Conservation (phyloP, 2,888 invertebrate genomes). For the Harpalus rubripes region DNA sequence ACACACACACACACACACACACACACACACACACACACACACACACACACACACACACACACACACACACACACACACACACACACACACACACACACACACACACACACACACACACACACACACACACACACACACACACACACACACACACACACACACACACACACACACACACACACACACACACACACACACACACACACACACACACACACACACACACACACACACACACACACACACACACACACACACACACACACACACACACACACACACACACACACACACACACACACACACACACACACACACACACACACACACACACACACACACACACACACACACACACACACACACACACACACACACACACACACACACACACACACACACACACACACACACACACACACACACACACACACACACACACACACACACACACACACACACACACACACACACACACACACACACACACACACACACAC, state of each 20-base stretch:
- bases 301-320: constrained; percentile 22
- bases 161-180: constrained; percentile 34
- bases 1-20: constrained; percentile 30
- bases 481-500: constrained; percentile 25
- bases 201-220: constrained; percentile 34
- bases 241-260: constrained; percentile 22
- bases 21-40: constrained; percentile 32
- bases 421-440: constrained; percentile 28
- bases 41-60: constrained; percentile 34
- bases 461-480: constrained; percentile 28
- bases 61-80: constrained; percentile 34
- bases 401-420: constrained; percentile 25
- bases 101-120: constrained; percentile 34
- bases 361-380: constrained; percentile 25
- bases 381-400: constrained; percentile 22
- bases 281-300: constrained; percentile 25
- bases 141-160: constrained; percentile 34
- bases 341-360: constrained; percentile 22
- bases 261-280: constrained; percentile 25
- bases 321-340: constrained; percentile 22
- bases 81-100: constrained; percentile 34
- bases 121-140: constrained; percentile 34
- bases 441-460: constrained; percentile 28
- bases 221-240: constrained; percentile 34
- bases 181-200: constrained; percentile 34